Conservation (phyloP, 2,113 vertebrate genomes). For the Delphinapterus leucas region DNA sequence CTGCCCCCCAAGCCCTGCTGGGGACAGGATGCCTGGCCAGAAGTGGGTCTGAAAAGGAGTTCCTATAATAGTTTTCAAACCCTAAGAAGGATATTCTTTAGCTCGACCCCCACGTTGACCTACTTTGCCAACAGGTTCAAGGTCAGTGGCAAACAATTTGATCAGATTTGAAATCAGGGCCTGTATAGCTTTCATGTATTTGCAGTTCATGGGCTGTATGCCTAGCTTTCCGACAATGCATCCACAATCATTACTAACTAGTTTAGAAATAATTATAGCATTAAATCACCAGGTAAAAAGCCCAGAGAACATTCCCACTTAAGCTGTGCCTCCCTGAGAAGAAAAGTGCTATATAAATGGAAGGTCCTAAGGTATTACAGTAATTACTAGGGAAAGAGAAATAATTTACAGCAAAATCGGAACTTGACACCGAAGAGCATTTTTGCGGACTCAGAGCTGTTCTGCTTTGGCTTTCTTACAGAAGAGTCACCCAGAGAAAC, state of each 20-base stretch:
- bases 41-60: background rate
- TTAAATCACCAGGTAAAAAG: constrained; percentile 11
- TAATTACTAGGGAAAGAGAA: constrained; percentile 10
- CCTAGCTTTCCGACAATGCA: background rate
- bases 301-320: background rate
- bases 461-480: background rate
- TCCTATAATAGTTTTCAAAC: background rate
- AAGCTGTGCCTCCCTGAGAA: background rate
- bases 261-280: constrained; percentile 14
- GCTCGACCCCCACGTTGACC: background rate
- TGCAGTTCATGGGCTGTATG: background rate
- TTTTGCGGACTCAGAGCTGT: background rate
- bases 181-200: background rate
- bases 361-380: background rate
- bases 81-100: background rate
- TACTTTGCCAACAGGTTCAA: background rate
- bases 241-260: background rate
- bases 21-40: background rate
- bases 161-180: background rate
- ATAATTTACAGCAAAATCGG: background rate
- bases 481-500: background rate
- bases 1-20: background rate
- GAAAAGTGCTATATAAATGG: background rate
- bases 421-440: background rate
- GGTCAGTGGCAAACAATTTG: background rate